Base-by-base conservation (phyloP, 2,888 invertebrate genomes). In the Bimastos eiseni region DNA sequence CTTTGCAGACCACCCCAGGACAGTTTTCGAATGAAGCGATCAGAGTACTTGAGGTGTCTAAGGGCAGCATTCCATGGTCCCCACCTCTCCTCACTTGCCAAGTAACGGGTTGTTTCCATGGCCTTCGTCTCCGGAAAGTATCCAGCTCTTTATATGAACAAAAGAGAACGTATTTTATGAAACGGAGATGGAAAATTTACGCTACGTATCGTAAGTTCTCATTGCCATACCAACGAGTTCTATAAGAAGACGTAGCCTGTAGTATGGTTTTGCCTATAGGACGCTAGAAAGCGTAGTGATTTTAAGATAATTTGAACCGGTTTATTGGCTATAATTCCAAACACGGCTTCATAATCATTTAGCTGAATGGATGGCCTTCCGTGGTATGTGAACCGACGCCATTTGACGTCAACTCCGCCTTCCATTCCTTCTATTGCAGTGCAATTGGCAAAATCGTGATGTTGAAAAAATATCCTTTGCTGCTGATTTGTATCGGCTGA, bases 41-140 rank as follows among this genome's bases (percentile, higher is more conserved):
- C 90, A 33, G 90, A 38, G 49, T 86, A 44, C 21, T 55, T 15
- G 36, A 90, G 41, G 55, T 91, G 89, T 15, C 89, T 86, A 19
- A 91, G 33, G 24, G 89, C 88, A 8, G 89, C 84, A 34, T 34
- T 44, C 91, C 91, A 91, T 33, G 90, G 41, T 34, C 83, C 83
- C 49, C 86, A 86, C 34, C 37, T 88, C 15, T 38, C 37, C 37
- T 91, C 91, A 33, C 30, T 49, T 11, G 41, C 86, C n/a, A 91
- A n/a, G 36, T 34, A 44, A 30, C 38, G 86, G 30, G 91, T 91
- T 84, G 89, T 90, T 36, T 91, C 91, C 41, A 90, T 41, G 2
- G 90, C 91, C 19, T 83, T 34, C 15, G 83, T 83, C 37, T 83
- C 90, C 33, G 49, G 19, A 88, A 84, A 91, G 44, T 91, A 90